Percentiles rank a stretch among this genome's conserved stretches.
Evolutionary conservation across 2,888 invertebrate species (phyloP).

Genomic region (Drepana falcataria): DNA sequence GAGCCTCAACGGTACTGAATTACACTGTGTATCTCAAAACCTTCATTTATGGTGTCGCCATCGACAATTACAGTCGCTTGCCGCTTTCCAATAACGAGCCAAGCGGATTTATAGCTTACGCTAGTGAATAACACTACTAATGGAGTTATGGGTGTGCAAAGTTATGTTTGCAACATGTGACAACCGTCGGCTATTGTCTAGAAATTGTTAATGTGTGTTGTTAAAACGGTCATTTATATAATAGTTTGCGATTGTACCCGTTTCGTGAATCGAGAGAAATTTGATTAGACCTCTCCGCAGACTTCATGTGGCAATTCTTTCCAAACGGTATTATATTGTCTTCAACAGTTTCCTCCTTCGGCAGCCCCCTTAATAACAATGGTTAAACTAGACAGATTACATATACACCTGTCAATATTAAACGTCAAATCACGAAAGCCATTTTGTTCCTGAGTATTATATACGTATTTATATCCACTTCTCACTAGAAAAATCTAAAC

Average conservation of each 20-base stretch:
- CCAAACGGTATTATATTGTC: too few relatives aligned
- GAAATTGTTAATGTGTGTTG: conserved; percentile 55
- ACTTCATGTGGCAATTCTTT: background rate
- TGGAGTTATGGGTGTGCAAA: conserved; percentile 5
- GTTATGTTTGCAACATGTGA: conserved; percentile 9
- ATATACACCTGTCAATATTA: too few relatives aligned
- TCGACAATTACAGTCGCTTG: conserved; percentile 49
- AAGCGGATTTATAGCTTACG: background rate
- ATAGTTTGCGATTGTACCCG: conserved; percentile 28
- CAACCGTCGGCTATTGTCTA: conserved; percentile 43
- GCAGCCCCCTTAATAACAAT: too few relatives aligned
- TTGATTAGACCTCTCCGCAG: conserved; percentile 31
- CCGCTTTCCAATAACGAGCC: background rate
- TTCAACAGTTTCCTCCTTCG: too few relatives aligned
- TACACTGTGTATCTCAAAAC: conserved; percentile 65
- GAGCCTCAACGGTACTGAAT: conserved; percentile 71
- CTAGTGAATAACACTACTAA: conserved; percentile 8
- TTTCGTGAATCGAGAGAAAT: conserved; percentile 50
- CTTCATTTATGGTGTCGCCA: conserved; percentile 69
- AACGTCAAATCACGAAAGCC: too few relatives aligned
- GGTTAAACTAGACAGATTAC: too few relatives aligned
- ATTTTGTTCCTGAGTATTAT: too few relatives aligned
- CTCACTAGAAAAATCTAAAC: too few relatives aligned
- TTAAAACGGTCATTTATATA: conserved; percentile 39
- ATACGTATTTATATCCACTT: too few relatives aligned